These are phyloP conservation scores for Sturnus vulgaris DNA, from an alignment of 2,113 vertebrate genomes.

Conservation along the genomic window DNA sequence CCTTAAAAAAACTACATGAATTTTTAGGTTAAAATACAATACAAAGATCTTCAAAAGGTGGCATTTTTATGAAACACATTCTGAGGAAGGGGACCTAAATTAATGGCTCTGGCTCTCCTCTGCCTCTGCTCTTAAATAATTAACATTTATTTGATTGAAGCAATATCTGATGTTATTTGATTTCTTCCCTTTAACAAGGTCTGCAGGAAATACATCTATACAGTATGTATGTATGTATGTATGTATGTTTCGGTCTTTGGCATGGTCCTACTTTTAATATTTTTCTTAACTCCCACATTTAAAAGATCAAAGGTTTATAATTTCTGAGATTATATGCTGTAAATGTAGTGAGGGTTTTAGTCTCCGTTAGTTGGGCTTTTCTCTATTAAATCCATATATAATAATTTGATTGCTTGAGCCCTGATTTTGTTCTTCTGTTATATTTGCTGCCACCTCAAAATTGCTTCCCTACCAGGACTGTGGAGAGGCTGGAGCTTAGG, in stretches of 20 bases:
- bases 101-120: not conserved
- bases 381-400: not conserved
- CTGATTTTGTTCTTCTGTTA: not conserved
- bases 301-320: not conserved
- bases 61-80: not conserved
- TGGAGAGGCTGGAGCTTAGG: not conserved
- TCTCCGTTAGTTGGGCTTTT: not conserved
- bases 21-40: not conserved
- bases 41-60: not conserved
- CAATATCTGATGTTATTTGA: not conserved
- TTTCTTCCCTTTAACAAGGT: not conserved
- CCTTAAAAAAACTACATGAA: not conserved
- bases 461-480: not conserved
- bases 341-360: not conserved
- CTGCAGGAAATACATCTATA: not conserved
- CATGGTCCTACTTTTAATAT: not conserved
- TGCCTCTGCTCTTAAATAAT: not conserved
- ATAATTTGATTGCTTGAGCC: not conserved
- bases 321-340: not conserved
- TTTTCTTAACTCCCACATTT: not conserved
- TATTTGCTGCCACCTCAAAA: not conserved
- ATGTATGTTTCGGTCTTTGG: not conserved
- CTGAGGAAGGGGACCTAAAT: not conserved
- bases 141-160: not conserved
- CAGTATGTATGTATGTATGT: not conserved